Conservation (phyloP, 2,113 vertebrate genomes). For the Myxocyprinus asiaticus region DNA sequence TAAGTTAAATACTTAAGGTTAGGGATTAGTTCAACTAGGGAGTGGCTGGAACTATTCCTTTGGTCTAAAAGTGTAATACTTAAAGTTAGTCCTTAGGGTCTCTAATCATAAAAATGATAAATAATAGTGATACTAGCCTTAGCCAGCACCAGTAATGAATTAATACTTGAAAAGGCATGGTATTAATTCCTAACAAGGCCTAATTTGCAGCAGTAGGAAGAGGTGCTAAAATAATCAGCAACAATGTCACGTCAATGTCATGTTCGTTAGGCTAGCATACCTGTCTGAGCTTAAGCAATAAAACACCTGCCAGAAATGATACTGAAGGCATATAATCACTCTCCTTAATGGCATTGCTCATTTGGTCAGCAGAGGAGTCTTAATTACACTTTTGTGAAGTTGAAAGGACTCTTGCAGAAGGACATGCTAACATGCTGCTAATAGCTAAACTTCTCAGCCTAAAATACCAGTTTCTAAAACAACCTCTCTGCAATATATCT, state of each 20-base stretch:
- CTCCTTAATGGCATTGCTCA: conserved; percentile 28
- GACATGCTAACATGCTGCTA: background rate
- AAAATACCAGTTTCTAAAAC: conserved; percentile 27
- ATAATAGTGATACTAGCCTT: too few relatives aligned
- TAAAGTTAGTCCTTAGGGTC: too few relatives aligned
- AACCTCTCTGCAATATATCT: conserved; percentile 18
- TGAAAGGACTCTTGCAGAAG: background rate
- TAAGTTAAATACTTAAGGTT: too few relatives aligned
- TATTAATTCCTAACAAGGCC: too few relatives aligned
- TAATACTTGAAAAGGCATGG: too few relatives aligned
- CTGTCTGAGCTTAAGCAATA: conserved; percentile 23
- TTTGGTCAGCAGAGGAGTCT: conserved; percentile 18
- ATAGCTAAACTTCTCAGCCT: conserved; percentile 10
- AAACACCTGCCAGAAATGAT: conserved; percentile 38
- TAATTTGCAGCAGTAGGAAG: too few relatives aligned
- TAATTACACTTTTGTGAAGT: conserved; percentile 35
- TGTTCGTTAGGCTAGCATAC: conserved; percentile 9
- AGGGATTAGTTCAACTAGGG: too few relatives aligned
- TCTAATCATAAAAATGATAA: too few relatives aligned
- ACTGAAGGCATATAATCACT: conserved; percentile 30
- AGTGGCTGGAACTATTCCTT: too few relatives aligned
- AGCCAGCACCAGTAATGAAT: too few relatives aligned
- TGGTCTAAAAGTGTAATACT: too few relatives aligned
- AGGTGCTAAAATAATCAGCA: conserved; percentile 13
- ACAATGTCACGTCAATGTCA: conserved; percentile 35